phyloP scores from a whole-genome alignment of 2,113 vertebrate species.

The Beaufortia kweichowensis region DNA sequence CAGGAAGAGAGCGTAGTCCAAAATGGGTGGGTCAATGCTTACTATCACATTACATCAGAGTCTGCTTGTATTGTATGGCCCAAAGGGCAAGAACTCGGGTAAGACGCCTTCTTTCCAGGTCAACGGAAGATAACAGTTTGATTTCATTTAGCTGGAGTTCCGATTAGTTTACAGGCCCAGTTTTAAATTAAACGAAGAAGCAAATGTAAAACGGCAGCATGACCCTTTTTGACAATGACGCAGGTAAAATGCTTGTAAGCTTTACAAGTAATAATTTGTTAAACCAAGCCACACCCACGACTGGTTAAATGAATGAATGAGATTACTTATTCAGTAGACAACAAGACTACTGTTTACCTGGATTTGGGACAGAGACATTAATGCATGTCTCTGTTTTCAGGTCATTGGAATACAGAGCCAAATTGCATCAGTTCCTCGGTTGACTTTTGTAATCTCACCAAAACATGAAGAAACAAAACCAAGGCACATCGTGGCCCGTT shows the following conservation, averaged over 20 bases:
- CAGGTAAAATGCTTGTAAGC: background rate
- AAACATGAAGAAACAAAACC: background rate
- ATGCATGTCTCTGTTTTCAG: constrained; percentile 1
- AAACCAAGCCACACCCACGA: too few relatives aligned
- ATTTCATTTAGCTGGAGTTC: constrained; percentile 39
- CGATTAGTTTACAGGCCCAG: constrained; percentile 54
- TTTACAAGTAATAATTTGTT: too few relatives aligned
- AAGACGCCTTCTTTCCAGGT: constrained; percentile 9
- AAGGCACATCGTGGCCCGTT: background rate
- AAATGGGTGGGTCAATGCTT: constrained; percentile 14
- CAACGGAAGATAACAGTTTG: constrained; percentile 37
- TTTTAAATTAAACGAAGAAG: too few relatives aligned
- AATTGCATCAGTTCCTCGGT: constrained; percentile 10
- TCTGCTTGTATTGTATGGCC: constrained; percentile 18
- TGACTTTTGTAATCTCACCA: background rate
- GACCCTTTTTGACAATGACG: too few relatives aligned
- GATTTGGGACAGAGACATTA: background rate
- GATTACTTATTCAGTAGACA: too few relatives aligned
- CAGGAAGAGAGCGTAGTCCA: constrained; percentile 10
- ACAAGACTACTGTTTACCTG: too few relatives aligned
- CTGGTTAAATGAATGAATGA: too few relatives aligned
- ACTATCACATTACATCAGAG: constrained; percentile 36
- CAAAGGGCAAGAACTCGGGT: constrained; percentile 27
- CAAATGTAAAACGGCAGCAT: too few relatives aligned
- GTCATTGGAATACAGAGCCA: background rate